These are phyloP conservation scores for Cromileptes altivelis DNA, from an alignment of 2,113 vertebrate species.

Conservation along the genomic window DNA sequence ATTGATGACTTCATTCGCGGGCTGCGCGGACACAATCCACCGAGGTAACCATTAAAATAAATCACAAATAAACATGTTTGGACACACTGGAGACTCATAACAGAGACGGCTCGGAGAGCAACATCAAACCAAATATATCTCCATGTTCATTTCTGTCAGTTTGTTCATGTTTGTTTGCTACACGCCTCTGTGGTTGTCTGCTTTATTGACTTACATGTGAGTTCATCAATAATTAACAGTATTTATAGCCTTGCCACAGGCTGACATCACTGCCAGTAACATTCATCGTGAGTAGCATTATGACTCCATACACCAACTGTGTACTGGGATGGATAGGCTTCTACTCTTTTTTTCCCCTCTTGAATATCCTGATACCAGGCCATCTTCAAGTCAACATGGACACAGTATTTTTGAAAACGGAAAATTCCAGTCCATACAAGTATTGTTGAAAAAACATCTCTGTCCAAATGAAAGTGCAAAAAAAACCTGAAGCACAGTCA, in stretches of 20 bases:
- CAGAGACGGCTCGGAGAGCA: constrained; percentile 15
- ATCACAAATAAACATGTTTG: constrained; percentile 54
- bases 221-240: constrained; percentile 74
- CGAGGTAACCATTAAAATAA: constrained; percentile 34
- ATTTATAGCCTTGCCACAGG: constrained; percentile 54
- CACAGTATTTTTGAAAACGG: no score
- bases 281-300: constrained; percentile 17
- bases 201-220: constrained; percentile 68
- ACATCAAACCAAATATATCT: constrained; percentile 41
- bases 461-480: no score
- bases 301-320: not conserved
- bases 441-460: no score
- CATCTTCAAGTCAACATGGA: no score
- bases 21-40: constrained; percentile 47
- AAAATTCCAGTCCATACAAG: no score
- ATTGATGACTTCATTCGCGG: constrained; percentile 48
- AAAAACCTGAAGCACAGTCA: no score
- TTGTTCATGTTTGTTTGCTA: constrained; percentile 53
- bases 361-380: no score
- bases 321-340: not conserved
- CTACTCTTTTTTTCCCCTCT: not conserved
- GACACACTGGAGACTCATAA: constrained; percentile 36
- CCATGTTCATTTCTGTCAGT: constrained; percentile 25
- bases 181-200: constrained; percentile 50
- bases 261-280: constrained; percentile 32